A percentile compares a stretch with the other conserved stretches of the same genome.
phyloP scores from a whole-genome alignment of 2,888 invertebrate genomes.

The Volucella zonaria region DNA sequence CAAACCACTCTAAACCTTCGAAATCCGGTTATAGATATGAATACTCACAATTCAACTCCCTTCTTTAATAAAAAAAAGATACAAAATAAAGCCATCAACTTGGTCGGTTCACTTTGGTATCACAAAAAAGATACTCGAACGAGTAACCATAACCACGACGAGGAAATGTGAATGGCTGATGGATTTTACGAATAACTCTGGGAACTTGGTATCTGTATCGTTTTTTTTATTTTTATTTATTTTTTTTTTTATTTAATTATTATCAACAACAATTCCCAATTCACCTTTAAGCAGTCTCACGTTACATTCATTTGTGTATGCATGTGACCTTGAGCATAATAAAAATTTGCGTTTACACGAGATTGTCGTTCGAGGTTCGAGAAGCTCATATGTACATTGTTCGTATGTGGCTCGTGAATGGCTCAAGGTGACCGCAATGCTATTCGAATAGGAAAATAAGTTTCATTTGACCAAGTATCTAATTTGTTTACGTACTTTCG shows the following conservation, averaged over 20 bases:
- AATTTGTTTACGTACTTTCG: constrained; percentile 32
- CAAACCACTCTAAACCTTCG: constrained; percentile 1
- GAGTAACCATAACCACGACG: neutral
- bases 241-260: constrained; percentile 43
- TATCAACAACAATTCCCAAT: constrained; percentile 38
- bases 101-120: neutral
- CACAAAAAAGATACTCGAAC: constrained; percentile 15
- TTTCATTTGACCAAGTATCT: constrained; percentile 17
- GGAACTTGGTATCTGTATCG: too few relatives aligned
- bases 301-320: constrained; percentile 51
- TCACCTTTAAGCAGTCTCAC: constrained; percentile 43
- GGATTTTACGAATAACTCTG: constrained; percentile 21
- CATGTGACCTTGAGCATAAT: constrained; percentile 54
- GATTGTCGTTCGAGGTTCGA: constrained; percentile 27
- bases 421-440: constrained; percentile 45
- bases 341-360: constrained; percentile 35
- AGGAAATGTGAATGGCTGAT: constrained; percentile 17
- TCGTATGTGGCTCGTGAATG: neutral
- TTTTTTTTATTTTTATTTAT: too few relatives aligned
- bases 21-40: constrained; percentile 65
- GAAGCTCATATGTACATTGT: neutral
- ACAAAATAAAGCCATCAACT: constrained; percentile 62
- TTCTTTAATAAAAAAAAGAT: constrained; percentile 34
- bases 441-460: constrained; percentile 26
- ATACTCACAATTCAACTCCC: neutral